These are phyloP conservation scores for Carollia perspicillata DNA, from an alignment of 2,113 vertebrate species.

Conservation along the genomic window DNA sequence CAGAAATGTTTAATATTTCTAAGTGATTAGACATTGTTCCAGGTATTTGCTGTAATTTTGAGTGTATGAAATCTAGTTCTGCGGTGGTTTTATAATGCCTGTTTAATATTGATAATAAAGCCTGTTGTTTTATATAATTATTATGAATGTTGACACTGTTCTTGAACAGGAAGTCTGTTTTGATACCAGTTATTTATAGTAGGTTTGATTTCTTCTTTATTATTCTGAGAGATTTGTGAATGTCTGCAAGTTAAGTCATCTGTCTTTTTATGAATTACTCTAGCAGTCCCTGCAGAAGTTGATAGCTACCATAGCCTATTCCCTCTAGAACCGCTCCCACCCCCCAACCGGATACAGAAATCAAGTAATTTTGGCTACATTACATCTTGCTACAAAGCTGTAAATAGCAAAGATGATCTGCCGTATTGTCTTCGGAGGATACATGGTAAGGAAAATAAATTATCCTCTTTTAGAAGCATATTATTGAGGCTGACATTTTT, in stretches of 20 bases:
- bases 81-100: background rate
- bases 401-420: slow-evolving; percentile 98
- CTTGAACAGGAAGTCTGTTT: background rate
- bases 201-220: slow-evolving; percentile 46
- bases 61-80: background rate
- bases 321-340: slow-evolving; percentile 94
- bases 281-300: slow-evolving; percentile 96
- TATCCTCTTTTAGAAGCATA: slow-evolving; percentile 24
- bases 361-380: slow-evolving; percentile 99
- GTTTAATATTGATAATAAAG: background rate
- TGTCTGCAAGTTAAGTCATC: slow-evolving; percentile 21
- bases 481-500: background rate
- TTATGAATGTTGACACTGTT: background rate
- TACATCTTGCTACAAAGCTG: slow-evolving; percentile 98
- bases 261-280: slow-evolving; percentile 67
- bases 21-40: background rate
- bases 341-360: slow-evolving; percentile 97
- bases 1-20: background rate
- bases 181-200: background rate
- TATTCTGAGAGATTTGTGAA: slow-evolving; percentile 40
- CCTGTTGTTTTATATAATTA: background rate
- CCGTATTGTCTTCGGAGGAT: slow-evolving; percentile 98
- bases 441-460: slow-evolving; percentile 88
- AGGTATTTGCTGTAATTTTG: background rate
- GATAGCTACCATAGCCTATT: slow-evolving; percentile 99